Conservation (phyloP, 2,888 invertebrate genomes). For the Eretmocerus hayati region DNA sequence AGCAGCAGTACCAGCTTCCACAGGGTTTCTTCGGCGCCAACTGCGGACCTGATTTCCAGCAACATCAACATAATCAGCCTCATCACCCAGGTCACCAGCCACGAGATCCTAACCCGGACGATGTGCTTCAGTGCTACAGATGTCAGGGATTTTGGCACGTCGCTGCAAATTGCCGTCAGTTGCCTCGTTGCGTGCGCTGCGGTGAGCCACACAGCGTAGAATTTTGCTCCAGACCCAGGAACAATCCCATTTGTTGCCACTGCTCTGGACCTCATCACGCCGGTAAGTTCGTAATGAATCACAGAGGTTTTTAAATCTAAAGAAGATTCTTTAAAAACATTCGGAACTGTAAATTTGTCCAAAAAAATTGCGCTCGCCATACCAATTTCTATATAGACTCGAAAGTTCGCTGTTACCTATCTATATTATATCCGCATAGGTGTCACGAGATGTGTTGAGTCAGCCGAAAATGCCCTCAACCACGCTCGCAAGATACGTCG, state of each 20-base stretch:
- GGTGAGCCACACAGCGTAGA: constrained; percentile 51
- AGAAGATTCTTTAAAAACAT: too few relatives aligned
- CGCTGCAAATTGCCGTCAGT: constrained; percentile 48
- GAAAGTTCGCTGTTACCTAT: too few relatives aligned
- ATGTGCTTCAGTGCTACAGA: constrained; percentile 50
- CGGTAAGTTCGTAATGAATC: constrained; percentile 32
- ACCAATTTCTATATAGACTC: too few relatives aligned
- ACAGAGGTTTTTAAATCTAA: too few relatives aligned
- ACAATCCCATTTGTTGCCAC: constrained; percentile 50
- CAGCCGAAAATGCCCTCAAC: too few relatives aligned
- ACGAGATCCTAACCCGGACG: constrained; percentile 38
- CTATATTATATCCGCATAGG: too few relatives aligned
- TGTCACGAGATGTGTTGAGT: too few relatives aligned
- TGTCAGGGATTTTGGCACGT: constrained; percentile 55
- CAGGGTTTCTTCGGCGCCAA: constrained; percentile 34
- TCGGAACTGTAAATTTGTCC: too few relatives aligned
- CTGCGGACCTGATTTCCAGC: constrained; percentile 23
- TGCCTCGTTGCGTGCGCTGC: constrained; percentile 50
- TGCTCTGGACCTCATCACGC: constrained; percentile 52
- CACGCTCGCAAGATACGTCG: too few relatives aligned
- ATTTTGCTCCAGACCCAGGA: constrained; percentile 48
- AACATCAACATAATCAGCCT: constrained; percentile 15
- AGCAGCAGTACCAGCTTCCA: background rate
- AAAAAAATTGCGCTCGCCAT: too few relatives aligned
- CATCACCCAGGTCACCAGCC: constrained; percentile 28